Evolutionary conservation across 2,888 invertebrate genomes (phyloP).

Genomic region (Nycteola revayana): DNA sequence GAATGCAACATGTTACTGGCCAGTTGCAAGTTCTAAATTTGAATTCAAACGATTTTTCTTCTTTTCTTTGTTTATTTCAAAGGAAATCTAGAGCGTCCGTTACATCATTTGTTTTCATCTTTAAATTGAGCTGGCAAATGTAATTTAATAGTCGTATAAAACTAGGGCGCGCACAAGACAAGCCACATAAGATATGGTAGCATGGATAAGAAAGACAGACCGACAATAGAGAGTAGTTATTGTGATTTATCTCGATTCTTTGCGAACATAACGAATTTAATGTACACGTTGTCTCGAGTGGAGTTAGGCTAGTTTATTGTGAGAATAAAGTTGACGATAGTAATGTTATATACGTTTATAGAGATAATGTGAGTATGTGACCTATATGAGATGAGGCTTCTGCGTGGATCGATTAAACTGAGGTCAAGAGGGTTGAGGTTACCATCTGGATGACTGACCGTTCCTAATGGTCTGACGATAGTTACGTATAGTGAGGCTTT

Average conservation of each 20-base stretch:
- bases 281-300: slow-evolving; percentile 13
- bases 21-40: too few relatives aligned
- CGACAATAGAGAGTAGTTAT: slow-evolving; percentile 24
- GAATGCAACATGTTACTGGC: not conserved
- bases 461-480: slow-evolving; percentile 14
- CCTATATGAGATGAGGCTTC: too few relatives aligned
- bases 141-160: too few relatives aligned
- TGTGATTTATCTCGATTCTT: slow-evolving; percentile 30
- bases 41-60: too few relatives aligned
- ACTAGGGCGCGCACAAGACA: slow-evolving; percentile 7
- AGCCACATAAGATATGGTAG: slow-evolving; percentile 16
- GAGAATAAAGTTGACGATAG: not conserved
- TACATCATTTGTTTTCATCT: too few relatives aligned
- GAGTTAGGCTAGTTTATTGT: slow-evolving; percentile 7
- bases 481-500: not conserved
- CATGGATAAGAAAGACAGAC: slow-evolving; percentile 19
- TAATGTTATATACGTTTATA: not conserved
- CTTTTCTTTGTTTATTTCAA: too few relatives aligned
- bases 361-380: too few relatives aligned
- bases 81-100: too few relatives aligned
- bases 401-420: too few relatives aligned
- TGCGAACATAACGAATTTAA: slow-evolving; percentile 24
- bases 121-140: too few relatives aligned
- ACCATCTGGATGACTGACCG: not conserved
- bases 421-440: too few relatives aligned